Evolutionary conservation across 2,888 invertebrate species (phyloP), one percentile per base, ranked within the genome.

Genomic region (Ellobium chinense): DNA sequence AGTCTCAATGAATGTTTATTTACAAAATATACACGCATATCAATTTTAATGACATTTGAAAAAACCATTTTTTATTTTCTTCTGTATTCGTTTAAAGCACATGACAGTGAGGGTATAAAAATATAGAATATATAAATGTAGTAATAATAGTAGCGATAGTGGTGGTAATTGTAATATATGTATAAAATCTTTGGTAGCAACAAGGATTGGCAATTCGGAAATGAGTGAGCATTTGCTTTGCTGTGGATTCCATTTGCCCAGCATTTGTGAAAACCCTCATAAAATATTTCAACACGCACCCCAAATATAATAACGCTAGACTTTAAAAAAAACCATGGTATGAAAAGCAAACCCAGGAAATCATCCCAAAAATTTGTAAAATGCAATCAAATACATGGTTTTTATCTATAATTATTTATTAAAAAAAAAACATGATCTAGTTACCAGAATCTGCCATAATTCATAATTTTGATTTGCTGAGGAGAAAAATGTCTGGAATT

Each of bases 111-210:
- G 69, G 31, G 62, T 77, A 77, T 77, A 77, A 77, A 77, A 77
- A 77, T 77, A 77, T 77, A 77, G 68, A 77, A 68, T 77, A 69
- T 77, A 77, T 77, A 77, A 77, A 77, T 77, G 69, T 77, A 77
- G 65, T 69, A 77, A 77, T 77, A 77, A 69, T 69, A 77, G 77
- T 69, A 76, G 66, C 66, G 69, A 77, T 69, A 77, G 69, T 68
- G 69, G 69, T 76, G 76, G 76, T 77, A 77, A 63, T 77, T 60
- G 69, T 69, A 58, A 37, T 77, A 77, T 68, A 68, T 69, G 69
- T 77, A 77, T 60, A 68, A 68, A 77, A 77, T 77, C 77, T 77
- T 77, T 77, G 77, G 77, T 77, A 77, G 77, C 31, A 77, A 77
- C 77, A 77, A 66, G 77, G 69, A 29, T 77, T 77, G 69, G 69